Conservation (phyloP, 2,113 vertebrate genomes). For the Ellobius talpinus region DNA sequence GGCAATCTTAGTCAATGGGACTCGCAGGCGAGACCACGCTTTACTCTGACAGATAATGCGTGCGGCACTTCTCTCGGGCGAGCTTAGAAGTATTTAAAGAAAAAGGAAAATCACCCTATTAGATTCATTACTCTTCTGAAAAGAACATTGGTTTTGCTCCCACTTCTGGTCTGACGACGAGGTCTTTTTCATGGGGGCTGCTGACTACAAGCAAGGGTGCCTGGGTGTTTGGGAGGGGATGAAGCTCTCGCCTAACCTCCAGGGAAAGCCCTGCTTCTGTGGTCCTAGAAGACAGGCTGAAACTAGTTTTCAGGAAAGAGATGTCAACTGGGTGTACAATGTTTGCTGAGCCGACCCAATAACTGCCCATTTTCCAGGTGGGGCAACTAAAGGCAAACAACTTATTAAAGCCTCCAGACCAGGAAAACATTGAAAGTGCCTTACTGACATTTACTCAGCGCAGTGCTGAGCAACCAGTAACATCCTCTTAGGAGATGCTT, state of each 20-base stretch:
- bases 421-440: neutral
- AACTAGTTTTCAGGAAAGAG: neutral
- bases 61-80: neutral
- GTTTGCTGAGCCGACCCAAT: neutral
- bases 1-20: conserved; percentile 78
- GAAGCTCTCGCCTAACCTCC: neutral
- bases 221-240: neutral
- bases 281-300: neutral
- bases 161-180: conserved; percentile 53
- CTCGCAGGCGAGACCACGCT: neutral
- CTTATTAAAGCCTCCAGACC: neutral
- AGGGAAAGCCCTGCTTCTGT: neutral
- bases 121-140: conserved; percentile 75
- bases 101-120: conserved; percentile 77
- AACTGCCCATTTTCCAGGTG: neutral
- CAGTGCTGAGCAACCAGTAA: neutral
- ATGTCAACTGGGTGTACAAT: neutral
- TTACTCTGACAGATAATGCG: conserved; percentile 76
- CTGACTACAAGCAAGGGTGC: neutral
- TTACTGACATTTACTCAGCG: neutral
- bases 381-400: neutral
- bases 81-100: conserved; percentile 79
- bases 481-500: neutral
- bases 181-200: conserved; percentile 51
- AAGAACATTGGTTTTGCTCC: conserved; percentile 54